Evolutionary conservation across 2,113 vertebrate species (phyloP), one percentile per base, ranked within the genome.

Genomic region (Dasyprocta punctata): DNA sequence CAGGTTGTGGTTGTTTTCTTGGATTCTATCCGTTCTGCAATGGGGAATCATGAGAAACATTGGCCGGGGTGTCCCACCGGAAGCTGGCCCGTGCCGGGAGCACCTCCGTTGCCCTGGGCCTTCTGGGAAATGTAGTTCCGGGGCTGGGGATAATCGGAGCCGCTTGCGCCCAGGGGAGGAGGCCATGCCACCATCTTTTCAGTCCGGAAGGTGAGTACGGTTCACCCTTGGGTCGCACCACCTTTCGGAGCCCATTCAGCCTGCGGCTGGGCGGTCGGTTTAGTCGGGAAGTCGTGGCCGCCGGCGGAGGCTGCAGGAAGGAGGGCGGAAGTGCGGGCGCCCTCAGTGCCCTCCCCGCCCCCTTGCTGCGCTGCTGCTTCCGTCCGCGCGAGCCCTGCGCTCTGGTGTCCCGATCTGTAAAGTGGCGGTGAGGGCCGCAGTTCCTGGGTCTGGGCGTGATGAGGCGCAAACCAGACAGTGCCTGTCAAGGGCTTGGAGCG

Each of bases 81-180:
- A 58, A 86, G 33, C 26, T 36, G 3, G 16, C 9, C 19, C 26
- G 26, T 20, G 0, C 7, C 17, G 9, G 0, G n/a, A n/a, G n/a
- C n/a, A n/a, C n/a, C n/a, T 20, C 17, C 3, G 22, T 24, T 65
- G 1, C 26, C 54, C 52, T 22, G 3, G 2, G 54, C 54, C 77
- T 88, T 92, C 94, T 82, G 96, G 94, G 96, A 97, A 90, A 3
- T 94, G 96, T 89, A 97, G 97, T 97, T 90, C 73, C 11, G 2
- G 33, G 10, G 36, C 1, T 60, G 1, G 1, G 8, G 0, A 11
- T 14, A 20, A 33, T 13, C 11, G 0, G 52, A 80, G 54, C n/a
- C 60, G n/a, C 86, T 94, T 96, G 94, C 89, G 49, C 17, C 30
- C 4, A 7, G 56, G 38, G 16, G 65, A 24, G 4, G 2, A 85